A percentile compares a stretch with the other conserved stretches of the same genome.
Conservation (phyloP, 2,888 invertebrate genomes). For the Nymphalis urticae region DNA sequence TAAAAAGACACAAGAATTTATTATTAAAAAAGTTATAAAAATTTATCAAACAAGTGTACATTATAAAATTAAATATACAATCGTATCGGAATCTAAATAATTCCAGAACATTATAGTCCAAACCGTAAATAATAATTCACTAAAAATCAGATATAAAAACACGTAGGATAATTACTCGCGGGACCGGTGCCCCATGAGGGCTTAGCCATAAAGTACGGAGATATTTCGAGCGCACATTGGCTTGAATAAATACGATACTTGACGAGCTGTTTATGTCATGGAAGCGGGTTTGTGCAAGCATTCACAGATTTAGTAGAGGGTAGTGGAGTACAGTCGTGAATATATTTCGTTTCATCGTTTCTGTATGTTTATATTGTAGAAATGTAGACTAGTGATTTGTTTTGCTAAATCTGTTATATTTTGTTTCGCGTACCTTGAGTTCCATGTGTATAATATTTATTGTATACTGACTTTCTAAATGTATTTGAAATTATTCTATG, state of each 20-base stretch:
- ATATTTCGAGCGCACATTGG: constrained; percentile 46
- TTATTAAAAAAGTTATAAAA: background rate
- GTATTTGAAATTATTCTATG: too few species aligned
- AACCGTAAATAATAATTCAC: constrained; percentile 78
- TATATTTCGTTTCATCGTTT: constrained; percentile 26
- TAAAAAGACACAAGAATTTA: background rate
- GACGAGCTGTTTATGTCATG: constrained; percentile 77
- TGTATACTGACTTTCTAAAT: too few species aligned
- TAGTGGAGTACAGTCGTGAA: constrained; percentile 62
- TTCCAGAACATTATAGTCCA: constrained; percentile 53
- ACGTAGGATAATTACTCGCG: constrained; percentile 78
- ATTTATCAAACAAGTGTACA: constrained; percentile 22
- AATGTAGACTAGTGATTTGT: background rate
- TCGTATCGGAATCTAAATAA: constrained; percentile 42
- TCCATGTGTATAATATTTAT: too few species aligned
- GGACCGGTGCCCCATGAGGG: constrained; percentile 68
- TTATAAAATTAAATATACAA: constrained; percentile 17
- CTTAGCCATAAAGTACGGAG: constrained; percentile 59
- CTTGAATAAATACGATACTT: constrained; percentile 67
- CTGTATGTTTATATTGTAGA: background rate
- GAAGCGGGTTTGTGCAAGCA: constrained; percentile 82
- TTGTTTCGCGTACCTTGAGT: too few species aligned
- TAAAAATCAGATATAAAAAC: constrained; percentile 79
- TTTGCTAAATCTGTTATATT: background rate
- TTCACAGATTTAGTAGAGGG: constrained; percentile 81